Evolutionary conservation across 2,113 vertebrate species (phyloP).

Genomic region (Deroptyus accipitrinus): DNA sequence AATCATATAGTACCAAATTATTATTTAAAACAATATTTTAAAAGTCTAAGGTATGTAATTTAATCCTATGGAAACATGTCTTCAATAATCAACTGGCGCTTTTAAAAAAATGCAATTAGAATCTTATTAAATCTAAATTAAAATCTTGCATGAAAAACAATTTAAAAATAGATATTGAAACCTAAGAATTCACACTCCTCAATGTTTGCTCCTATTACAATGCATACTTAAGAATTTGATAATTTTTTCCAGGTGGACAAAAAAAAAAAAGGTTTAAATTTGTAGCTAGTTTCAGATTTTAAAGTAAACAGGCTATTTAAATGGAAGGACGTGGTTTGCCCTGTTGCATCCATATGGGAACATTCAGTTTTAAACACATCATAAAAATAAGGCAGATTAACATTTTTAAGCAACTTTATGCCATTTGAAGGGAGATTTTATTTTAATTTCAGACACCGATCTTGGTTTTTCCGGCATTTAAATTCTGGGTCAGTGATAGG

Average conservation of each 20-base stretch:
- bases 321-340: conserved; percentile 12
- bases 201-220: conserved; percentile 45
- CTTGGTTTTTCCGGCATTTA: background rate
- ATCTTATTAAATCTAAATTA: conserved; percentile 68
- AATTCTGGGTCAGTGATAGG: background rate
- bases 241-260: conserved; percentile 66
- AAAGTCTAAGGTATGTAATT: background rate
- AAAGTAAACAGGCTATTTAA: conserved; percentile 65
- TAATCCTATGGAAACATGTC: conserved; percentile 53
- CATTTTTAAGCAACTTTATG: conserved; percentile 46
- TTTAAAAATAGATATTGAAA: conserved; percentile 67
- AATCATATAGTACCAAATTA: conserved; percentile 17
- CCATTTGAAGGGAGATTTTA: conserved; percentile 16
- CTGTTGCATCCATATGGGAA: conserved; percentile 47
- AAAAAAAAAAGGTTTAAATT: conserved; percentile 52
- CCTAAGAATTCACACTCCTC: conserved; percentile 56
- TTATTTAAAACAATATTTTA: conserved; percentile 49
- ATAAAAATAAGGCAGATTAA: conserved; percentile 60
- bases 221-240: conserved; percentile 42
- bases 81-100: conserved; percentile 44
- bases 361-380: conserved; percentile 65
- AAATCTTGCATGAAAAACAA: conserved; percentile 56
- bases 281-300: conserved; percentile 64
- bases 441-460: conserved; percentile 15
- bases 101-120: conserved; percentile 31